phyloP scores from a whole-genome alignment of 1,140 invertebrate genomes.

The Babylonia areolata region DNA sequence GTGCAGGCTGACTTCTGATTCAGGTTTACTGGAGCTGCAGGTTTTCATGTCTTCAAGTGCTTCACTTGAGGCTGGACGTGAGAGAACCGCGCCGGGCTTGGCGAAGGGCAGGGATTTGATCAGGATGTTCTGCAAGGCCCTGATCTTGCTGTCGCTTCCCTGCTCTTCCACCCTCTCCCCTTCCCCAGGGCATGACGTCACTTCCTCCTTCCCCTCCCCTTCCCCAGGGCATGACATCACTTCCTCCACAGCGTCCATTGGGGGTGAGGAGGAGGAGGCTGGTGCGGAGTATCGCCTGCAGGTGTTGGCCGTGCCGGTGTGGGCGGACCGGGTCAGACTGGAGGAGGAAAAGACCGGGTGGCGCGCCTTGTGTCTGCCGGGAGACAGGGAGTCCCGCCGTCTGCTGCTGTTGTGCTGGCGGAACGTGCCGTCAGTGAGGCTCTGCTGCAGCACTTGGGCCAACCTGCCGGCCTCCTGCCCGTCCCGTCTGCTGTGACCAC shows the following conservation, averaged over 20 bases:
- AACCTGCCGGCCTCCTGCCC: not conserved
- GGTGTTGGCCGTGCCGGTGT: not conserved
- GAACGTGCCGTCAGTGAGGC: slow-evolving; percentile 33
- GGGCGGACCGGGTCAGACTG: not conserved
- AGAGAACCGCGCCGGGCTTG: slow-evolving; percentile 19
- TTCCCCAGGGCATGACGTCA: no score
- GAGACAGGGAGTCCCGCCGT: slow-evolving; percentile 24
- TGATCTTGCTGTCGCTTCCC: slow-evolving; percentile 35
- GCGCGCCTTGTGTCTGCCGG: not conserved
- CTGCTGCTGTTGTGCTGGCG: not conserved
- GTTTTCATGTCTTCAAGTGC: no score
- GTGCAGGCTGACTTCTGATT: no score
- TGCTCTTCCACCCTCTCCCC: not conserved
- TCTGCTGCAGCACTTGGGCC: slow-evolving; percentile 32
- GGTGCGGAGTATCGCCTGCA: not conserved
- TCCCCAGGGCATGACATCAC: not conserved
- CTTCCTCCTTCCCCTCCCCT: not conserved
- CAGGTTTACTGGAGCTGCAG: no score
- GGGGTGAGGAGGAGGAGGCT: not conserved
- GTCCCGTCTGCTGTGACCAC: not conserved
- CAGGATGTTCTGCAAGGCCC: slow-evolving; percentile 40
- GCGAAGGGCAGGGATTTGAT: slow-evolving; percentile 45
- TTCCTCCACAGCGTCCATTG: not conserved
- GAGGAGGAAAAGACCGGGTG: slow-evolving; percentile 14
- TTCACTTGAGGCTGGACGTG: no score